These are phyloP conservation scores for Marcusenius ussheri DNA, from an alignment of 2,113 vertebrate genomes.

Conservation along the genomic window DNA sequence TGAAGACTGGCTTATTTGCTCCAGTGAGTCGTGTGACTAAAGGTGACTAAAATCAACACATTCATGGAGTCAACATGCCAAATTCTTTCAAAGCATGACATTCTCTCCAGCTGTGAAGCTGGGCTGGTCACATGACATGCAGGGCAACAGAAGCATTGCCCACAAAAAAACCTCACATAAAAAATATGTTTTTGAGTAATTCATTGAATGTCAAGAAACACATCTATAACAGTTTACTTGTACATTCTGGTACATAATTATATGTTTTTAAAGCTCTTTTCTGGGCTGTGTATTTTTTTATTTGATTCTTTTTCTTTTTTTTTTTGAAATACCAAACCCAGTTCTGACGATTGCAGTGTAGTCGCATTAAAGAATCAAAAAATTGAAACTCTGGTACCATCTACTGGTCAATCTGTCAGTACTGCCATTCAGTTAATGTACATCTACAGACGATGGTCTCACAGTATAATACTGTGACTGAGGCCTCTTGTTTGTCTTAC, in stretches of 20 bases:
- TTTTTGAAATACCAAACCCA: background rate
- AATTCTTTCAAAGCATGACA: background rate
- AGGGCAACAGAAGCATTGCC: background rate
- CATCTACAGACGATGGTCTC: background rate
- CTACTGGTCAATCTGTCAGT: slow-evolving; percentile 24
- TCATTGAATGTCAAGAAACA: background rate
- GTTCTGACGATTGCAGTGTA: background rate
- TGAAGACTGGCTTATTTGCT: background rate
- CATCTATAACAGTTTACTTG: background rate
- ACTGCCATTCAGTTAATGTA: background rate
- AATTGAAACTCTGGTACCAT: slow-evolving; percentile 27
- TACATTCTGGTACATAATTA: background rate
- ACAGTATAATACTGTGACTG: background rate
- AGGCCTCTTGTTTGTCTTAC: background rate
- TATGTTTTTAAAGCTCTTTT: background rate
- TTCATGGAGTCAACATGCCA: background rate
- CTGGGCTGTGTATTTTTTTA: background rate
- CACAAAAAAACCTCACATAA: background rate
- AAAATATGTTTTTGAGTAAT: background rate
- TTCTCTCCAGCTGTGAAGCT: background rate
- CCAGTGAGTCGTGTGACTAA: background rate
- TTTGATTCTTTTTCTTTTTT: too few relatives aligned
- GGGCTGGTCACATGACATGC: background rate
- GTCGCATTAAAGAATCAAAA: background rate
- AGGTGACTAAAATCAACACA: background rate